Conservation (phyloP, 2,113 vertebrate species). For the Tragulus kanchil region DNA sequence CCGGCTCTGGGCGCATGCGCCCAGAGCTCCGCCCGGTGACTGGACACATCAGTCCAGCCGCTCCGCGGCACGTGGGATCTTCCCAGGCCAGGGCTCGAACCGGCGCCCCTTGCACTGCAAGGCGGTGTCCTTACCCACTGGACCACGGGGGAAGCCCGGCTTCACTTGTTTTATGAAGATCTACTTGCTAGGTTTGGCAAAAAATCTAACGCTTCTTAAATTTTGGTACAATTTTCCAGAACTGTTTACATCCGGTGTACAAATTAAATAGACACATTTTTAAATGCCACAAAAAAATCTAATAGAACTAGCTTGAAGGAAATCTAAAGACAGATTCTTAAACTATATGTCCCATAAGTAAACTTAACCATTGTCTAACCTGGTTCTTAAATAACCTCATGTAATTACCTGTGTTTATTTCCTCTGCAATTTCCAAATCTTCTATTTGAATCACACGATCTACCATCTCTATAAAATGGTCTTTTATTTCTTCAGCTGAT, state of each 20-base stretch:
- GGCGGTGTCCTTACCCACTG: too few relatives aligned
- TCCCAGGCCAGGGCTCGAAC: too few relatives aligned
- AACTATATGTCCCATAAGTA: not conserved
- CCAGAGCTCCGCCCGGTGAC: too few relatives aligned
- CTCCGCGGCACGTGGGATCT: too few relatives aligned
- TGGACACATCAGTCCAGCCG: too few relatives aligned
- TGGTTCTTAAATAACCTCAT: slow-evolving; percentile 36
- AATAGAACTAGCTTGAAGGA: slow-evolving; percentile 45
- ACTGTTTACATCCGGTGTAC: not conserved
- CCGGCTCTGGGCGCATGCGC: too few relatives aligned
- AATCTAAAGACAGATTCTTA: slow-evolving; percentile 34
- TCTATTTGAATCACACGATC: slow-evolving; percentile 87
- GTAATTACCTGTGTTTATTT: slow-evolving; percentile 87
- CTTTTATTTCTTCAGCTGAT: slow-evolving; percentile 86
- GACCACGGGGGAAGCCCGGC: too few relatives aligned
- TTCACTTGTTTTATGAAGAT: not conserved
- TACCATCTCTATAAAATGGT: slow-evolving; percentile 89
- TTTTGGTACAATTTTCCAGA: slow-evolving; percentile 20
- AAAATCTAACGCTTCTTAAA: not conserved
- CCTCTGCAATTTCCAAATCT: slow-evolving; percentile 86
- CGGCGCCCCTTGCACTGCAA: too few relatives aligned
- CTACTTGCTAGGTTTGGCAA: not conserved
- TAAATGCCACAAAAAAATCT: not conserved
- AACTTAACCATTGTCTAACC: not conserved
- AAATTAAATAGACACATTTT: slow-evolving; percentile 17